A percentile compares a stretch with the other conserved stretches of the same genome.
These are phyloP conservation scores for Brachypalpus laphriformis DNA, from an alignment of 2,888 invertebrate genomes.

Conservation along the genomic window DNA sequence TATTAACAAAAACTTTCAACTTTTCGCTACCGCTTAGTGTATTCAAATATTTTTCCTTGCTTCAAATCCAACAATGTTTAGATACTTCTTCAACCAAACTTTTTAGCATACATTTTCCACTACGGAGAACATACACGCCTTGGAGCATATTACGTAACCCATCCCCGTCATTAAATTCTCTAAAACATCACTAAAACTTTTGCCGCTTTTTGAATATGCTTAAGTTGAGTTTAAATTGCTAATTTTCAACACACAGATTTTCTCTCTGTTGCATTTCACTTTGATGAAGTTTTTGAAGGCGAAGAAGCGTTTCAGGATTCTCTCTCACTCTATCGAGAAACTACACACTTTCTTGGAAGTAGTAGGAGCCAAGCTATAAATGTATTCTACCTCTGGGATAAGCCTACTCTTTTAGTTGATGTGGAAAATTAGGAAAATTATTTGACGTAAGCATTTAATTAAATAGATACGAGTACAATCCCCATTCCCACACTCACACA, in stretches of 20 bases:
- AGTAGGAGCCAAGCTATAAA: neutral
- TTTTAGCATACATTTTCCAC: neutral
- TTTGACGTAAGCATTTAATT: constrained; percentile 24
- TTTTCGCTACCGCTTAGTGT: constrained; percentile 4
- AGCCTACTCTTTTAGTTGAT: constrained; percentile 3
- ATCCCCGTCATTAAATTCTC: neutral
- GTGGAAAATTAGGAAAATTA: constrained; percentile 35
- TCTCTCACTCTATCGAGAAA: neutral
- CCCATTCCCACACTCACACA: neutral
- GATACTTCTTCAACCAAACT: neutral
- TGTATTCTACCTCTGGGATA: neutral
- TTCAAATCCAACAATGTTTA: neutral
- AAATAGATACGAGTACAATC: constrained; percentile 26
- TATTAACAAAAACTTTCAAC: neutral
- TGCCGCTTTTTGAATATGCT: constrained; percentile 7
- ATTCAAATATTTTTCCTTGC: neutral
- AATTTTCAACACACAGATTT: constrained; percentile 11
- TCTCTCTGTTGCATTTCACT: constrained; percentile 22
- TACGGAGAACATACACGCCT: neutral
- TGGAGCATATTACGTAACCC: neutral
- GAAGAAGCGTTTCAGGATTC: neutral
- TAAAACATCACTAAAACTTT: constrained; percentile 20
- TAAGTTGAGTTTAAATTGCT: constrained; percentile 23
- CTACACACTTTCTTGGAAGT: neutral
- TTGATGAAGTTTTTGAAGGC: constrained; percentile 4